Percentiles rank a stretch among this genome's conserved stretches.
Conservation (phyloP, 2,888 invertebrate genomes). For the Orthosia gracilis region DNA sequence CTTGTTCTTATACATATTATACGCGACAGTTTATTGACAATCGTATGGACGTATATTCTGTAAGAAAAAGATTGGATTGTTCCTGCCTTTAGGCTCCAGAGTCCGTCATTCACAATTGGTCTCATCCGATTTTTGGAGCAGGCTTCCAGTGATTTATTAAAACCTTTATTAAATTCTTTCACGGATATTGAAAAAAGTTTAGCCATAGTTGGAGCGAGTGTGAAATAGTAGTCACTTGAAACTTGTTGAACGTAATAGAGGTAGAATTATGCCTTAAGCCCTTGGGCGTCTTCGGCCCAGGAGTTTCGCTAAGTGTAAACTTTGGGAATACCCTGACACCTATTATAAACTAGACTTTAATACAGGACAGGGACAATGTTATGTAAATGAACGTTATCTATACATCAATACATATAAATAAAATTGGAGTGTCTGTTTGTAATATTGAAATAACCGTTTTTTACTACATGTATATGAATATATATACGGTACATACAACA, state of each 20-base stretch:
- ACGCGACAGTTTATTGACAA: conserved; percentile 28
- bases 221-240: conserved; percentile 11
- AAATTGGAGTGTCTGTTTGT: too few relatives aligned
- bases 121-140: not conserved
- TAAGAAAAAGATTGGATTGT: not conserved
- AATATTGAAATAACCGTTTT: too few relatives aligned
- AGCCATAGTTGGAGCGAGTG: conserved; percentile 3
- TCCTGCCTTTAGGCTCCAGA: not conserved
- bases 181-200: conserved; percentile 6
- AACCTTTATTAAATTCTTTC: conserved; percentile 28
- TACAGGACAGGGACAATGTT: not conserved
- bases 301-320: not conserved
- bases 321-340: conserved; percentile 14
- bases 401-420: too few relatives aligned
- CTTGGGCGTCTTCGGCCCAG: conserved; percentile 6
- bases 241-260: conserved; percentile 2
- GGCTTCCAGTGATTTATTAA: conserved; percentile 9
- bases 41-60: conserved; percentile 7
- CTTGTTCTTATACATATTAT: not conserved
- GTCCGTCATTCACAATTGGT: conserved; percentile 4
- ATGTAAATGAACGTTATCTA: not conserved
- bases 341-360: conserved; percentile 26
- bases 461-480: too few relatives aligned
- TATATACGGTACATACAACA: too few relatives aligned
- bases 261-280: conserved; percentile 5